These are phyloP conservation scores for Labrus mixtus DNA, from an alignment of 2,113 vertebrate species.

Conservation along the genomic window DNA sequence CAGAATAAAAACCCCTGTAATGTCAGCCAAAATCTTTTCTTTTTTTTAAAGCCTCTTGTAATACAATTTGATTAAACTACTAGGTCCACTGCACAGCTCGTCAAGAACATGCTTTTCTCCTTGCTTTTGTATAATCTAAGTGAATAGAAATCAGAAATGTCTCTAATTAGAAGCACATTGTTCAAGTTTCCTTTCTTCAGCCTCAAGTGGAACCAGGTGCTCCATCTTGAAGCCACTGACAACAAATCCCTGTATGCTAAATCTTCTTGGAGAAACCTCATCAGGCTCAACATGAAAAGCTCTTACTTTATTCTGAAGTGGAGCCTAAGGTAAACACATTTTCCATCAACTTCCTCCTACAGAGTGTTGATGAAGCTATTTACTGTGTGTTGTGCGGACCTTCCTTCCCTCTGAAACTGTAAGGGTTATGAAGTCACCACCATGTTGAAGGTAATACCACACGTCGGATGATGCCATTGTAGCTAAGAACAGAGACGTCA, in stretches of 20 bases:
- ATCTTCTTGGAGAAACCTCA: neutral
- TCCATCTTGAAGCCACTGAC: neutral
- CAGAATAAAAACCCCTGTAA: neutral
- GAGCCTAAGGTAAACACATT: neutral
- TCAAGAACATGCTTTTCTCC: neutral
- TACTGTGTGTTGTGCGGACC: neutral
- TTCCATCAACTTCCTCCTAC: constrained; percentile 12
- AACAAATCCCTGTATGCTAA: neutral
- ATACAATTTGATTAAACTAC: neutral
- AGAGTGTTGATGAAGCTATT: neutral
- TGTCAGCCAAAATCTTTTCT: neutral
- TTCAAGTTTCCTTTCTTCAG: constrained; percentile 6
- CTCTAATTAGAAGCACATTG: constrained; percentile 23
- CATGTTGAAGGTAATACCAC: neutral
- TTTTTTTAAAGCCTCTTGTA: neutral
- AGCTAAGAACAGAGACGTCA: neutral
- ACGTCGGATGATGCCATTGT: neutral
- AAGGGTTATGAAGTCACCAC: constrained; percentile 11
- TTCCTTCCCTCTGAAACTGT: constrained; percentile 15
- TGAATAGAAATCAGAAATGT: neutral
- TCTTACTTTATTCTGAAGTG: neutral
- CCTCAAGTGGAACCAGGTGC: constrained; percentile 6
- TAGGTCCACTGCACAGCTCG: neutral
- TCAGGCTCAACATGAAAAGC: neutral
- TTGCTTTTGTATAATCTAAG: neutral